A percentile compares a stretch with the other conserved stretches of the same genome.
phyloP scores from a whole-genome alignment of 2,888 invertebrate genomes.

The Rhopalosiphum nymphaeae region DNA sequence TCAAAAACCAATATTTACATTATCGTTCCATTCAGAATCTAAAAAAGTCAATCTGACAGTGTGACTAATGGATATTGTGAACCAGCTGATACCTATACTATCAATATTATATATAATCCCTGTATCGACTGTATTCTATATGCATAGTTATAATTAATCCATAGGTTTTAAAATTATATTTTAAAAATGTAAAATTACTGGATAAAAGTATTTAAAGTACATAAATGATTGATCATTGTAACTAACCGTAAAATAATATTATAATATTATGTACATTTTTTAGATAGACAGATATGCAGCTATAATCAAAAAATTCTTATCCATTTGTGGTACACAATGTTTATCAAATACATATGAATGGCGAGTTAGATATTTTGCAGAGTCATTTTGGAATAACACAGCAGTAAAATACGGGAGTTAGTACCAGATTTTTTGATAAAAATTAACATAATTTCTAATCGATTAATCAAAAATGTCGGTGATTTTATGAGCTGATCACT shows the following conservation, averaged over 20 bases:
- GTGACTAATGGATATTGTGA: neutral
- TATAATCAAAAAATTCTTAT: neutral
- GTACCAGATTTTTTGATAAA: neutral
- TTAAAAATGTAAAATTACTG: neutral
- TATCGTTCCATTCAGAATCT: neutral
- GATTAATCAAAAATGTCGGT: neutral
- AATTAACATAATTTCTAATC: neutral
- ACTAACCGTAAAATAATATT: neutral
- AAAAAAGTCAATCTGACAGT: neutral
- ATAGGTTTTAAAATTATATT: neutral
- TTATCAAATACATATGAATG: neutral
- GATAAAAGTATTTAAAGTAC: neutral
- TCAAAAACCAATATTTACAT: neutral
- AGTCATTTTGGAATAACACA: neutral
- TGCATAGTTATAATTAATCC: neutral
- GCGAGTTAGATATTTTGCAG: neutral
- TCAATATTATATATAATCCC: neutral
- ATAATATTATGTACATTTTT: neutral
- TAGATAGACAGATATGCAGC: neutral
- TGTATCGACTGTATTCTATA: neutral
- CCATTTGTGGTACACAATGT: neutral
- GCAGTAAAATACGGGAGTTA: neutral
- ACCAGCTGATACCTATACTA: neutral
- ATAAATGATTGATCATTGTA: neutral
- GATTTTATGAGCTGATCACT: neutral